A percentile compares a stretch with the other conserved stretches of the same genome.
Conservation (phyloP, 2,797 vertebrate species). For the Falco berigora region DNA sequence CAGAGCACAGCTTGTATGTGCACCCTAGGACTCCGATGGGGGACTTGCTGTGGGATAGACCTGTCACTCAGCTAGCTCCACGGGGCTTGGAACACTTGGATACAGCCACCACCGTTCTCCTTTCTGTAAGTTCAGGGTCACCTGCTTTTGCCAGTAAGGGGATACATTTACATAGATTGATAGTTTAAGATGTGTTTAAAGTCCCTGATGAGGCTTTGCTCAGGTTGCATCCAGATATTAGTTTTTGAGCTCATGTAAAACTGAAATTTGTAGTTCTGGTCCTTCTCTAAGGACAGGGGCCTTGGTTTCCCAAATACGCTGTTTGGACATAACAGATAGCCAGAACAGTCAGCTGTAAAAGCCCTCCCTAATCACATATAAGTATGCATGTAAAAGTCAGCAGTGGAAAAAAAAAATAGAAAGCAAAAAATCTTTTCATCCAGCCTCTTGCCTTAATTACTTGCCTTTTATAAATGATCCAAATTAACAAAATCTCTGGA, state of each 20-base stretch:
- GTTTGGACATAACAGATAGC: neutral
- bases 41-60: neutral
- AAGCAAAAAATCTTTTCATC: neutral
- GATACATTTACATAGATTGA: neutral
- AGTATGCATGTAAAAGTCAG: neutral
- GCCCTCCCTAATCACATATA: neutral
- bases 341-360: neutral
- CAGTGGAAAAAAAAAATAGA: neutral
- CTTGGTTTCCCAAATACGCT: neutral
- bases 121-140: neutral
- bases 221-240: neutral
- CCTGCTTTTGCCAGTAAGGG: neutral
- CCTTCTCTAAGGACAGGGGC: neutral
- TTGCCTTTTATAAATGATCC: neutral
- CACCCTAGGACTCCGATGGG: neutral
- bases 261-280: neutral
- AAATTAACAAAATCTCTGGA: neutral
- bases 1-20: neutral
- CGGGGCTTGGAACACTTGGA: neutral
- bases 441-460: neutral
- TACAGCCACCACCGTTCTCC: neutral
- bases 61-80: neutral
- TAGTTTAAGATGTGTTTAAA: neutral
- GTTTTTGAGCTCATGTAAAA: neutral
- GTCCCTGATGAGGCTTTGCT: neutral